A percentile compares a stretch with the other conserved stretches of the same genome.
Evolutionary conservation across 2,113 vertebrate species (phyloP).

Genomic region (Condylura cristata): DNA sequence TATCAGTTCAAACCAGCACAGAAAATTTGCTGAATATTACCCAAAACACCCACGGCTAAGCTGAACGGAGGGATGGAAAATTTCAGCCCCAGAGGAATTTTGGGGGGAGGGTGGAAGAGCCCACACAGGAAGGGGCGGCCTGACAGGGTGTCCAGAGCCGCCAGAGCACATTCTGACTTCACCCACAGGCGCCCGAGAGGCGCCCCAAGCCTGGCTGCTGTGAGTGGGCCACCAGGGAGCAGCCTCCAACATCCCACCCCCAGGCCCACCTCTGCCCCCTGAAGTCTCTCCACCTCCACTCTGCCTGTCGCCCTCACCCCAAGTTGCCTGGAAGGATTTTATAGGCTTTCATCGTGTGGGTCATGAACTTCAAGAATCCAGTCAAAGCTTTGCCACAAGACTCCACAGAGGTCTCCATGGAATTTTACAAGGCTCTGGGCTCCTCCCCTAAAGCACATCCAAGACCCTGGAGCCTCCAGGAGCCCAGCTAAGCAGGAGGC

Average conservation of each 20-base stretch:
- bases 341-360: not conserved
- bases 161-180: not conserved
- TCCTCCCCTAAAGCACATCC: not conserved
- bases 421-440: not conserved
- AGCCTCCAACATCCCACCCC: not conserved
- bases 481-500: not conserved
- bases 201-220: not conserved
- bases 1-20: constrained; percentile 56
- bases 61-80: constrained; percentile 64
- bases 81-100: constrained; percentile 40
- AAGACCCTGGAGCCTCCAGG: not conserved
- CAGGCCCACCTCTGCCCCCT: not conserved
- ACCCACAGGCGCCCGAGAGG: not conserved
- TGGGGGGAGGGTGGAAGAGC: not conserved
- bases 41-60: constrained; percentile 30
- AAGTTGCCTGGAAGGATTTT: not conserved
- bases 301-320: not conserved
- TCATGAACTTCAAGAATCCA: not conserved
- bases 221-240: not conserved
- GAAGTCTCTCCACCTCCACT: not conserved
- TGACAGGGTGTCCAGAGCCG: not conserved
- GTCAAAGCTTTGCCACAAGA: not conserved
- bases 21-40: constrained; percentile 64
- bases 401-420: too few relatives aligned
- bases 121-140: not conserved